Base-by-base conservation (phyloP, 53 echinoderm and acorn worm genomes). In the Arbacia lixula region DNA sequence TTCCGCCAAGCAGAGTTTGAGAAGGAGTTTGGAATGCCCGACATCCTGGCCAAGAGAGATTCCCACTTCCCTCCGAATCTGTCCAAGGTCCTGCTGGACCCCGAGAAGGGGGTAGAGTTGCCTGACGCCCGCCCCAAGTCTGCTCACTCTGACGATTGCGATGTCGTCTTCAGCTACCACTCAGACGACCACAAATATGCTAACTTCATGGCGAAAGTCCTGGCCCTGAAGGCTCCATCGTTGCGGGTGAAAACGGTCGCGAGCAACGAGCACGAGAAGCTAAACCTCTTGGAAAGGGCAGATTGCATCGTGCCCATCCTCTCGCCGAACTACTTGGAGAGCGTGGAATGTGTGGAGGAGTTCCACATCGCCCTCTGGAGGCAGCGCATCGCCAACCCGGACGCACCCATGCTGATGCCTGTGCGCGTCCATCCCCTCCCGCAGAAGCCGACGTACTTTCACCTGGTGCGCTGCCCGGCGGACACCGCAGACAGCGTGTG, bases 321-420 rank as follows among this genome's bases (percentile, higher is more conserved):
- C 43, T 94, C 97, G 6, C 93, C 97, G 6, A 87, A 83, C 73
- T 96, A 96, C 56, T 40, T 85, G 11, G 90, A 96, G 39, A 92
- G 89, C 27, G 82, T 83, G 37, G 91, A 89, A 46, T 90, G 92
- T 46, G 85, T 92, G 36, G 97, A 96, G 49, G 97, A 96, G 71
- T 91, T 96, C 78, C 88, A 96, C 69, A 92, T 93, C 36, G 93
- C 92, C 30, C 39, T 96, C 46, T 96, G 89, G 51, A 84, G 97
- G 31, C 93, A 96, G 85, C 89, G 97, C 19, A 79, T 87, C 35
- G 25, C 72, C 25, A 40, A 72, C 8, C 68, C 72, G 1, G 76
- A 85, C 19, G 66, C 78, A 38, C 35, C 62, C 17, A 54, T 86
- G 12, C 68, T 94, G 36, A 87, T 96, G 42, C 97, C 97, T 2